Conservation (phyloP, 2,113 vertebrate genomes). For the Anoura caudifer region DNA sequence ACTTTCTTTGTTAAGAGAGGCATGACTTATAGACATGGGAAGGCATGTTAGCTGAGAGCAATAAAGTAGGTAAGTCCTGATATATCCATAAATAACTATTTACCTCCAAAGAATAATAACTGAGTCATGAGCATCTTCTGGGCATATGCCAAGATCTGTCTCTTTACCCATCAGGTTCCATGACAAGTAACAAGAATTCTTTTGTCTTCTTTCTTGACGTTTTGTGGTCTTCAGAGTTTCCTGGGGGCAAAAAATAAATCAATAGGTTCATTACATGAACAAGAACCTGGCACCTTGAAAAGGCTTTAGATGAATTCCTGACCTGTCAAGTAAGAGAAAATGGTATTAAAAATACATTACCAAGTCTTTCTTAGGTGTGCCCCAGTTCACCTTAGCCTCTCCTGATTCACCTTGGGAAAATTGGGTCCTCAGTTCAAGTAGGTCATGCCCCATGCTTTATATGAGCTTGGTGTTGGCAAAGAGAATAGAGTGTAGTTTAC, state of each 20-base stretch:
- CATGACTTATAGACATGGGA: not conserved
- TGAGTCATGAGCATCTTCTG: not conserved
- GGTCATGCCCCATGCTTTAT: too few relatives aligned
- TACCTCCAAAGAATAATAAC: not conserved
- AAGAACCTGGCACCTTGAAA: conserved; percentile 27
- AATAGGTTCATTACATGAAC: conserved; percentile 31
- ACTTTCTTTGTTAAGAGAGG: conserved; percentile 20
- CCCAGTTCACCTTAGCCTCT: not conserved
- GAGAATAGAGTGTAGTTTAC: not conserved
- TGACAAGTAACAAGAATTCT: not conserved
- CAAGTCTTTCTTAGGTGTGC: not conserved
- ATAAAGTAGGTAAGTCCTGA: not conserved
- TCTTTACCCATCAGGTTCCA: not conserved
- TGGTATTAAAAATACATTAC: not conserved
- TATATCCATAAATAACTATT: not conserved
- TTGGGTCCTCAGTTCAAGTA: not conserved
- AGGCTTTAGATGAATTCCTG: not conserved
- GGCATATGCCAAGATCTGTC: not conserved
- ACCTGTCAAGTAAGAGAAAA: conserved; percentile 29
- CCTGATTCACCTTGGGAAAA: not conserved
- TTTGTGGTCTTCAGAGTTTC: conserved; percentile 32
- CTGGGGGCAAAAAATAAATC: conserved; percentile 7
- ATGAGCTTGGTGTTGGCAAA: not conserved
- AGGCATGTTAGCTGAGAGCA: not conserved
- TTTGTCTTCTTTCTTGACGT: conserved; percentile 30